These are phyloP conservation scores for Botia kubotai DNA, from an alignment of 2,797 vertebrate species.

Conservation along the genomic window DNA sequence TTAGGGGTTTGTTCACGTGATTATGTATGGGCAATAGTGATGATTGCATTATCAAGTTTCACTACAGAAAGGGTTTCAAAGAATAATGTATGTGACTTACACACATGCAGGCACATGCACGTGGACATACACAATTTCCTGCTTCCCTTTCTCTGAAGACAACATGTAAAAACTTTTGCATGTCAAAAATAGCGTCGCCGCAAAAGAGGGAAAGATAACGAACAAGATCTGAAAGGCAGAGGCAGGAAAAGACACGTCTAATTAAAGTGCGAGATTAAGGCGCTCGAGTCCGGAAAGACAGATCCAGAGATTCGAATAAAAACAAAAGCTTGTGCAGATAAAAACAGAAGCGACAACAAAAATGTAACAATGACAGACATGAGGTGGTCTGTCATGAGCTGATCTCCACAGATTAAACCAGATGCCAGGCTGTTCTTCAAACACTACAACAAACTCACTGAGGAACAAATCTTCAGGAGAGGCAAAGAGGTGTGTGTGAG, in stretches of 20 bases:
- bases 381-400: conserved; percentile 17
- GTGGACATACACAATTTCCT: not conserved
- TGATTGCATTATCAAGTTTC: not conserved
- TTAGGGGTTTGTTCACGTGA: too few relatives aligned
- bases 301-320: conserved; percentile 6
- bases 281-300: not conserved
- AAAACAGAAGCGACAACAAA: not conserved
- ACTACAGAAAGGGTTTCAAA: not conserved
- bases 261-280: conserved; percentile 21
- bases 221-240: conserved; percentile 17
- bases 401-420: conserved; percentile 30
- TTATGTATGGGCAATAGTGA: too few relatives aligned
- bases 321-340: not conserved
- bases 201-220: conserved; percentile 14
- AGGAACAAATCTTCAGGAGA: not conserved
- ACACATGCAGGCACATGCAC: not conserved
- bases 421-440: conserved; percentile 22
- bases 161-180: not conserved
- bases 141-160: not conserved
- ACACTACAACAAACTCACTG: conserved; percentile 10
- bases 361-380: not conserved
- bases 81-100: not conserved
- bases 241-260: conserved; percentile 20
- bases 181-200: not conserved
- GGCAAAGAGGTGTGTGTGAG: not conserved